Evolutionary conservation across 53 echinoderm and acorn worm genomes (phyloP).

Genomic region (Luidia sarsii): DNA sequence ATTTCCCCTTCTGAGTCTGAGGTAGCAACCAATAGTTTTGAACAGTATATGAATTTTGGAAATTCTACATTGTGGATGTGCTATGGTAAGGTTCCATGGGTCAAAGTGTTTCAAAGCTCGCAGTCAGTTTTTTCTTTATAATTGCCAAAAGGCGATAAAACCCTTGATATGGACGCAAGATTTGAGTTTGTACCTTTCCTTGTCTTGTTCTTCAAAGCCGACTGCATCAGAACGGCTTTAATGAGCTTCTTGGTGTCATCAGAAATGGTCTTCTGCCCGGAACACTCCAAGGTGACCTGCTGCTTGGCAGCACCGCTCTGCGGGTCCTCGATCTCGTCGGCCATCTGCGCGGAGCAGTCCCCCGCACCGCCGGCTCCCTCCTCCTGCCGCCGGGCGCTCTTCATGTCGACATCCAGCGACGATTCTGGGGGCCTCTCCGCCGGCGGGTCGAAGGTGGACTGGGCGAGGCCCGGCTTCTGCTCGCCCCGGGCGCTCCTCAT

Average conservation of each 20-base stretch:
- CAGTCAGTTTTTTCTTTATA: too few species aligned
- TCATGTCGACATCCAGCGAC: conserved; percentile 60
- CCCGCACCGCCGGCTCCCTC: not conserved
- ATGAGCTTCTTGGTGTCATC: conserved; percentile 93
- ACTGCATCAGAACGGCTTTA: conserved; percentile 90
- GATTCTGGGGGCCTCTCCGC: not conserved
- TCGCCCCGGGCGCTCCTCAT: conserved; percentile 88
- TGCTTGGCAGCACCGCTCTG: conserved; percentile 10
- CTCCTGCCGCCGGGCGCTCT: conserved; percentile 55
- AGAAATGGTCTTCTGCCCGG: conserved; percentile 76
- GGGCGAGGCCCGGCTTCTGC: conserved; percentile 1
- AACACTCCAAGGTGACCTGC: not conserved
- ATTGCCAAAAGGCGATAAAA: too few species aligned
- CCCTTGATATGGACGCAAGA: too few species aligned
- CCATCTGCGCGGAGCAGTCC: not conserved
- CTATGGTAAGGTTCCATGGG: too few species aligned
- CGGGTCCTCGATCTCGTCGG: not conserved
- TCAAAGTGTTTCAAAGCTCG: too few species aligned
- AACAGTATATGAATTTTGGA: too few species aligned
- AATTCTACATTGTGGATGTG: too few species aligned
- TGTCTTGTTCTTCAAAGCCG: conserved; percentile 84
- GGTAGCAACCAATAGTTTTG: too few species aligned
- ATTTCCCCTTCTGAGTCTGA: too few species aligned
- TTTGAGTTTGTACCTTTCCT: conserved; percentile 60
- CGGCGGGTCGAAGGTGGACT: not conserved